phyloP scores from a whole-genome alignment of 2,113 vertebrate species.

The Romanogobio albipinnatus region DNA sequence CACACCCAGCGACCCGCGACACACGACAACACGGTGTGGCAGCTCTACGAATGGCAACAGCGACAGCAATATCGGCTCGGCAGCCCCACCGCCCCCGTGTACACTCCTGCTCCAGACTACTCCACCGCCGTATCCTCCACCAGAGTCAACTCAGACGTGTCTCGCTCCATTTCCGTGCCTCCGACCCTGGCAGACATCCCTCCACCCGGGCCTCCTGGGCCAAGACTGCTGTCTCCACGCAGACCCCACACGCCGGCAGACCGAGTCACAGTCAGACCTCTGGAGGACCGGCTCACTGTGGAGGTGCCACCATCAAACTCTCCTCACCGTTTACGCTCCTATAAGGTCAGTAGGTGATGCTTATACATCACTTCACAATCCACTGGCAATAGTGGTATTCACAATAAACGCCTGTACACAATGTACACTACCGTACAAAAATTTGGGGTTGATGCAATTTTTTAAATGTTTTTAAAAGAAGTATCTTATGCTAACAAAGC shows the following conservation, averaged over 20 bases:
- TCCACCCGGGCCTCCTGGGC: constrained; percentile 80
- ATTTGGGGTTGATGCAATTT: neutral
- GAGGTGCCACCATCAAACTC: constrained; percentile 81
- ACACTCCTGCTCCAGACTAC: constrained; percentile 82
- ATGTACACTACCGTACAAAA: neutral
- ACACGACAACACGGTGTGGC: constrained; percentile 86
- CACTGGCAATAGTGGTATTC: neutral
- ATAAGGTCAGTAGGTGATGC: constrained; percentile 78
- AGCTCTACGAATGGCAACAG: constrained; percentile 97
- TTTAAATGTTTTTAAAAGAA: neutral
- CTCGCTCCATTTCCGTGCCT: constrained; percentile 82
- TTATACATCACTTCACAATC: neutral
- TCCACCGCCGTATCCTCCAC: constrained; percentile 78
- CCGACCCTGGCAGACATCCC: constrained; percentile 87
- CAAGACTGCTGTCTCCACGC: constrained; percentile 75
- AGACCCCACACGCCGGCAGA: constrained; percentile 90
- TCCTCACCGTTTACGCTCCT: constrained; percentile 80
- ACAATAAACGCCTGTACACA: neutral
- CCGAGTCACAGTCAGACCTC: constrained; percentile 85
- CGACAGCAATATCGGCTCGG: constrained; percentile 93
- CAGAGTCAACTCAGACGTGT: constrained; percentile 43
- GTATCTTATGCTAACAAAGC: neutral
- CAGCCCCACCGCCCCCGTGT: constrained; percentile 89
- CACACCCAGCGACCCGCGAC: constrained; percentile 69
- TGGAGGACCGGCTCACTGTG: constrained; percentile 73